Percentiles rank a stretch among this genome's conserved stretches.
phyloP scores from a whole-genome alignment of 1,140 invertebrate genomes.

The Lepidurus arcticus region DNA sequence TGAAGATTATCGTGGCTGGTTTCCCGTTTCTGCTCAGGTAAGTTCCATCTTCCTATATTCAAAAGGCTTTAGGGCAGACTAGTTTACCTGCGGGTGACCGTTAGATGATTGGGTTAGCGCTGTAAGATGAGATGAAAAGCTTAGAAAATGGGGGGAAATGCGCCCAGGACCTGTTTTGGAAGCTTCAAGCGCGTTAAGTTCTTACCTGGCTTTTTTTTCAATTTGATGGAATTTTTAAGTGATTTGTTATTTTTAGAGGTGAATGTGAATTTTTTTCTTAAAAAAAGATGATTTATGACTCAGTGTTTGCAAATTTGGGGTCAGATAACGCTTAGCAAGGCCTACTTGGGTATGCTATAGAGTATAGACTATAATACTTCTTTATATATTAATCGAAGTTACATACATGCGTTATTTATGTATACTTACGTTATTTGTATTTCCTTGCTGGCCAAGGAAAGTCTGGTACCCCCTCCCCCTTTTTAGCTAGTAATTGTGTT shows the following conservation, averaged over 20 bases:
- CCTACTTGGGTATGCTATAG: neutral
- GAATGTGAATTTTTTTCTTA: neutral
- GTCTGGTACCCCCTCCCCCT: neutral
- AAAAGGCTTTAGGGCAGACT: neutral
- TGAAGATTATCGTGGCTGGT: too few relatives aligned
- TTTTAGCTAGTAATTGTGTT: neutral
- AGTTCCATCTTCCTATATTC: too few relatives aligned
- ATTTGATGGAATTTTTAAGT: neutral
- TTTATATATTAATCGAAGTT: constrained; percentile 3
- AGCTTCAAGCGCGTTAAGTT: neutral
- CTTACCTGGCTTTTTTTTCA: neutral
- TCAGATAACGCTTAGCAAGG: neutral
- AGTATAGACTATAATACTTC: neutral
- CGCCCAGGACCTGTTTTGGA: neutral
- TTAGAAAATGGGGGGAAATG: neutral
- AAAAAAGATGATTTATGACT: neutral
- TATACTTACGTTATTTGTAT: neutral
- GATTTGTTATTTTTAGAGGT: constrained; percentile 1
- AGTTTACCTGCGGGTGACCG: neutral
- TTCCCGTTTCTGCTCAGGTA: too few relatives aligned
- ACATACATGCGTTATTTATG: neutral
- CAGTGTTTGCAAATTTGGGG: neutral
- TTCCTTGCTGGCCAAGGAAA: neutral
- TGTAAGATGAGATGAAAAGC: neutral
- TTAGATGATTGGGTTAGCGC: neutral